Base-by-base conservation (phyloP, 2,888 invertebrate genomes). In the Hypolimnas misippus region DNA sequence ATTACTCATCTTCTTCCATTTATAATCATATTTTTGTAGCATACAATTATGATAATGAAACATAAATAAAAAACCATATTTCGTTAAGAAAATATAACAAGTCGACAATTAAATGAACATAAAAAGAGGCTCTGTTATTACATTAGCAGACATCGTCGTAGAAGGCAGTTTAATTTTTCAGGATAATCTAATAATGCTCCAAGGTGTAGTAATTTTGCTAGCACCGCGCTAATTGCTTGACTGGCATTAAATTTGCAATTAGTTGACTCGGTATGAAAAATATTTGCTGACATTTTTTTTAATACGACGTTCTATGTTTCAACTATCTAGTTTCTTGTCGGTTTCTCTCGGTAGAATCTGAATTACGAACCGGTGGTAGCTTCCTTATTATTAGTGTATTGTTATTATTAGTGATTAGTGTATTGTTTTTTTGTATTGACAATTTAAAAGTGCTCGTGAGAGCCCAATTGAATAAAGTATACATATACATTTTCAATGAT, bases 161-260 rank as follows among this genome's bases (percentile, higher is more conserved):
- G 65, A 51, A 42, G 57, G 57, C 57, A 62, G 50, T 63, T 65
- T 63, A 63, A 67, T 67, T 62, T 67, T 59, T 57, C 62, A 67
- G 52, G 50, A 57, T 65, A 63, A 65, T 65, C 60, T 31, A 62
- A 65, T 60, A 54, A 55, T n/a, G 62, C 49, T 46, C 31, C 33
- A 31, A 19, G 57, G 35, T 44, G 52, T 44, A 44, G 53, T 33
- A 46, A 46, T 49, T 59, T 46, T 33, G 33, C 52, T 44, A 49
- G 49, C 14, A 14, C 16, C 40, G n/a, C 59, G 19, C 44, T 51
- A 38, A 56, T 60, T 63, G 55, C 55, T 60, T 56, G 51, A 54
- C 21, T 35, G 35, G 51, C 44, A 17, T 51, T 52, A 51, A 46
- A 52, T 59, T 59, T 60, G 51, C 50, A 51, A 50, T 63, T 63